Base-by-base conservation (phyloP, 2,797 vertebrate species). In the Coregonus suidteri region DNA sequence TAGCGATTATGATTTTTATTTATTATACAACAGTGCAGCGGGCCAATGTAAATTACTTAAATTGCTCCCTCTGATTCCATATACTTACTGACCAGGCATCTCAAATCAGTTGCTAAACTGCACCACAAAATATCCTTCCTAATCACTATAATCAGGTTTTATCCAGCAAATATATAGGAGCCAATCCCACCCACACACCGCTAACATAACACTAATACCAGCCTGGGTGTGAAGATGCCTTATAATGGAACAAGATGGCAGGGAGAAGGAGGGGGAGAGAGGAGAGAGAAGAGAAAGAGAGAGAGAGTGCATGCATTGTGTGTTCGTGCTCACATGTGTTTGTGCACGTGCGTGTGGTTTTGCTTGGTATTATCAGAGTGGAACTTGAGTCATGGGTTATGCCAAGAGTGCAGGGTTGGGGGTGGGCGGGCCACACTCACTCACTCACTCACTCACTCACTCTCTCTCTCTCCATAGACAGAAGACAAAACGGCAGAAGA, bases 321-420 rank as follows among this genome's bases (percentile, higher is more conserved):
- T 31, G 30, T 37, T 0, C 1, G 67, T 41, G n/a, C 6, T 16
- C 81, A 75, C 80, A 54, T 73, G 77, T 53, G 67, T 78, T 15
- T 56, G 54, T 56, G 54, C 5, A n/a, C 18, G 4, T 66, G 62
- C 13, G 51, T 80, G 80, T 76, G 73, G 71, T 81, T 83, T 59
- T 54, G 41, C 51, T 73, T 64, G 59, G 59, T 64, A 25, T 64
- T 4, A 64, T 64, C 25, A 71, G 59, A 52, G 59, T 77, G 73
- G 84, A 81, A 87, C 88, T 86, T 51, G 16, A 3, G 16, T 51
- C 18, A n/a, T 4, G 7, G 25, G 3, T 13, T 66, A 14, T 47
- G 41, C 9, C 41, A 47, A 47, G 41, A 11, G 41, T 47, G 41
- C 0, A 0, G 41, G 41, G 41, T 47, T 47, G 41, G 9, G 41